phyloP scores from a whole-genome alignment of 2,888 invertebrate species.

The Merodon equestris region DNA sequence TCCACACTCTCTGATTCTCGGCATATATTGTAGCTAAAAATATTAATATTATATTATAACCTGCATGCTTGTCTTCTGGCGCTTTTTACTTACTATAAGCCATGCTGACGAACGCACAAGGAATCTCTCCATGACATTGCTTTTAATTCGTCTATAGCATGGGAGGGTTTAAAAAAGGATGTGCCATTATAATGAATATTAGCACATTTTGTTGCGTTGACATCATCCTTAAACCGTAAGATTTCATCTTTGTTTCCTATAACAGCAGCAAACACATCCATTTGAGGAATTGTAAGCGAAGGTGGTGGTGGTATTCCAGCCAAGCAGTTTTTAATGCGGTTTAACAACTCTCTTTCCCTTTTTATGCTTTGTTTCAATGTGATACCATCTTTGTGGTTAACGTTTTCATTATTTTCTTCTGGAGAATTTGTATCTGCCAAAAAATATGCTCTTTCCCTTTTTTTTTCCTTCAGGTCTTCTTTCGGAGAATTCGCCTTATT shows the following conservation, averaged over 20 bases:
- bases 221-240: constrained; percentile 71
- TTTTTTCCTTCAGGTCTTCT: constrained; percentile 34
- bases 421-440: constrained; percentile 74
- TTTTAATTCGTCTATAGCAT: constrained; percentile 73
- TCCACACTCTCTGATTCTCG: constrained; percentile 86
- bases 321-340: constrained; percentile 81
- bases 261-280: constrained; percentile 84
- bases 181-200: constrained; percentile 35
- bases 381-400: constrained; percentile 52
- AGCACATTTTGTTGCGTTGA: constrained; percentile 22
- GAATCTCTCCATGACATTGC: constrained; percentile 82
- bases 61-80: neutral
- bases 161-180: constrained; percentile 74
- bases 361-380: constrained; percentile 72
- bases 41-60: neutral
- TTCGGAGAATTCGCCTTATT: neutral
- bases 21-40: constrained; percentile 85
- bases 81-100: constrained; percentile 83
- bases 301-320: constrained; percentile 88
- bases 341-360: constrained; percentile 74
- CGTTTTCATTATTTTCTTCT: constrained; percentile 73
- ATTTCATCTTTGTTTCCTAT: constrained; percentile 81
- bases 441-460: constrained; percentile 70
- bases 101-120: constrained; percentile 83
- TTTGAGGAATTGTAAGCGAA: constrained; percentile 84